phyloP scores from a whole-genome alignment of 2,797 vertebrate genomes.

The Gymnocypris eckloni region DNA sequence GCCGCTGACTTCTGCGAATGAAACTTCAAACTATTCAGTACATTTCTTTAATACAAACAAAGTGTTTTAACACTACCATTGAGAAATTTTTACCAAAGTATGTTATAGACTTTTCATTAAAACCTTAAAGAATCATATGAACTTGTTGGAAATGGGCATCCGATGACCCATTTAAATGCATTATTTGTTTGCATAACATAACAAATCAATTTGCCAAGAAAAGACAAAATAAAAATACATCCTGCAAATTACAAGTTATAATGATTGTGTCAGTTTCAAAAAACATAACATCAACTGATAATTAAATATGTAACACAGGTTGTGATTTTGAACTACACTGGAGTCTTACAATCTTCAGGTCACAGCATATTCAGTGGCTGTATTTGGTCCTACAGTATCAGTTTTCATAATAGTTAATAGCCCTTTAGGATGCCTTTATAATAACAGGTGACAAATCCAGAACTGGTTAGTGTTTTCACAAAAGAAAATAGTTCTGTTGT shows the following conservation, averaged over 20 bases:
- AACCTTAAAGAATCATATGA: too few relatives aligned
- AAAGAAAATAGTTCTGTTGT: not conserved
- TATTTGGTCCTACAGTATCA: not conserved
- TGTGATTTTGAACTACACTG: not conserved
- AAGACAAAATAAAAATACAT: too few relatives aligned
- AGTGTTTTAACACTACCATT: too few relatives aligned
- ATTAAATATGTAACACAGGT: not conserved
- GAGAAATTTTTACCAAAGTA: too few relatives aligned
- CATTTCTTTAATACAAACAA: too few relatives aligned
- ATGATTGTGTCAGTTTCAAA: not conserved
- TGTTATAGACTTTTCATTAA: too few relatives aligned
- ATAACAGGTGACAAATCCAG: not conserved
- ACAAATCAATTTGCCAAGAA: too few relatives aligned
- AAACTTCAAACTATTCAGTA: too few relatives aligned
- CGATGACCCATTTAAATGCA: too few relatives aligned
- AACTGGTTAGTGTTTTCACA: not conserved
- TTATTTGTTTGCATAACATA: too few relatives aligned
- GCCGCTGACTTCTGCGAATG: too few relatives aligned
- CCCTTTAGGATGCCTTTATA: not conserved
- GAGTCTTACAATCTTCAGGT: not conserved
- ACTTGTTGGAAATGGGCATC: too few relatives aligned
- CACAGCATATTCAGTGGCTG: not conserved
- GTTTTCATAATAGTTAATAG: not conserved
- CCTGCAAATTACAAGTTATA: not conserved
- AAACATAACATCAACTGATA: not conserved